Conservation (phyloP, 2,797 vertebrate genomes). For the Alcedo atthis region DNA sequence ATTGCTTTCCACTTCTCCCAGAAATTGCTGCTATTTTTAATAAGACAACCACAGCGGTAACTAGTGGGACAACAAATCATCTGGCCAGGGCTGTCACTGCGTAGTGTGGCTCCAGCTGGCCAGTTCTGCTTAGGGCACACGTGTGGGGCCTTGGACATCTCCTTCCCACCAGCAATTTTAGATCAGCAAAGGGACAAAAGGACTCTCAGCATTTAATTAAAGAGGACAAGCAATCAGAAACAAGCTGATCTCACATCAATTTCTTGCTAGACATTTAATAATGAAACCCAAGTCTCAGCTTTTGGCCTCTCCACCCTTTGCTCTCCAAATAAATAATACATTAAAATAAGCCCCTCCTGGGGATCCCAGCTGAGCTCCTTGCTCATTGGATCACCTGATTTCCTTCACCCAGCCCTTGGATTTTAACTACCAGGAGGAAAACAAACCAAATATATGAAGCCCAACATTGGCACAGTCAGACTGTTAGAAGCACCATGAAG, state of each 20-base stretch:
- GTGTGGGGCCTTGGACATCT: neutral
- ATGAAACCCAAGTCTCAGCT: neutral
- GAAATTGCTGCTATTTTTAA: slow-evolving; percentile 54
- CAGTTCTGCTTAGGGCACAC: neutral
- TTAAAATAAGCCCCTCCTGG: neutral
- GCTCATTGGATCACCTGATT: neutral
- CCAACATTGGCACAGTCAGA: fast-evolving
- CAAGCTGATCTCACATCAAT: neutral
- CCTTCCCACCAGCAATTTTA: neutral
- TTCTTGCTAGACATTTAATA: fast-evolving
- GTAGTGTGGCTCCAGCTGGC: neutral
- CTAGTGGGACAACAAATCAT: neutral
- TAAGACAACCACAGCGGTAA: neutral
- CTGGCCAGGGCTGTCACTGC: neutral
- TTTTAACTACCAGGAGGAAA: neutral
- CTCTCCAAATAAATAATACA: neutral
- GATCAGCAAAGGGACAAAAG: slow-evolving; percentile 20
- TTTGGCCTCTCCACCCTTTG: neutral
- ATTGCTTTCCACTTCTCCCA: slow-evolving; percentile 46
- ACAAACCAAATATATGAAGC: neutral
- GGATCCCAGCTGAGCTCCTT: neutral
- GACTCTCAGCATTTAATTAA: neutral
- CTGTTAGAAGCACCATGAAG: neutral
- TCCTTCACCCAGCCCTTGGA: fast-evolving
- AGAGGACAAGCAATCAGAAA: neutral